These are phyloP conservation scores for Peribatodes rhomboidaria DNA, from an alignment of 2,888 invertebrate species.

Conservation along the genomic window DNA sequence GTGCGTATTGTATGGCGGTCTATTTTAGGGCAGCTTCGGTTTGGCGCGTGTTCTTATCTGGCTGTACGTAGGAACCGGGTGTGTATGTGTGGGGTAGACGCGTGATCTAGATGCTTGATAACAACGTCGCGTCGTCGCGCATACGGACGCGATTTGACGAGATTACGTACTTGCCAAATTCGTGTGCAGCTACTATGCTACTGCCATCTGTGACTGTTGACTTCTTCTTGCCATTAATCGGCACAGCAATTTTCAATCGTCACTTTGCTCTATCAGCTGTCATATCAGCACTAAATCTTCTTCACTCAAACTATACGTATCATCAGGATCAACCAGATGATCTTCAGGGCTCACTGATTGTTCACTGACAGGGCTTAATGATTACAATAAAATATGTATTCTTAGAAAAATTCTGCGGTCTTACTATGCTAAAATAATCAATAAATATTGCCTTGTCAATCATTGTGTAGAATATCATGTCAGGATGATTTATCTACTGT, in stretches of 20 bases:
- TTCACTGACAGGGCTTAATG: too few relatives aligned
- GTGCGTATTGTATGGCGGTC: constrained; percentile 73
- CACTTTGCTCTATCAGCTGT: not conserved
- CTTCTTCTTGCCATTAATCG: not conserved
- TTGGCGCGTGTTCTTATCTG: constrained; percentile 85
- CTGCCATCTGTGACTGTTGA: not conserved
- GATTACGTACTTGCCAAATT: not conserved
- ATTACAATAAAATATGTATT: too few relatives aligned
- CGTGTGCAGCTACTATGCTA: not conserved
- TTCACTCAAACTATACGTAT: too few relatives aligned
- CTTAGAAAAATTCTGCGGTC: too few relatives aligned
- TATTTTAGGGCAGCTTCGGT: constrained; percentile 83
- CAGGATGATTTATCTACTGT: not conserved
- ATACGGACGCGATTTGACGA: not conserved
- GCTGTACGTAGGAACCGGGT: constrained; percentile 41
- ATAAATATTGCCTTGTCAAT: not conserved
- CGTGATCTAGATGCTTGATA: constrained; percentile 27
- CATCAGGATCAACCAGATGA: too few relatives aligned
- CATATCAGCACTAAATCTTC: not conserved
- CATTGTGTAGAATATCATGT: not conserved
- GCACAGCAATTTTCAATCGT: too few relatives aligned
- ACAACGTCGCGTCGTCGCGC: not conserved
- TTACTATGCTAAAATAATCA: not conserved
- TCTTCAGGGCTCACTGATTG: too few relatives aligned
- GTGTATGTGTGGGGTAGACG: constrained; percentile 44